Base-by-base conservation (phyloP, 2,888 invertebrate genomes). In the Sepioteuthis lessoniana region DNA sequence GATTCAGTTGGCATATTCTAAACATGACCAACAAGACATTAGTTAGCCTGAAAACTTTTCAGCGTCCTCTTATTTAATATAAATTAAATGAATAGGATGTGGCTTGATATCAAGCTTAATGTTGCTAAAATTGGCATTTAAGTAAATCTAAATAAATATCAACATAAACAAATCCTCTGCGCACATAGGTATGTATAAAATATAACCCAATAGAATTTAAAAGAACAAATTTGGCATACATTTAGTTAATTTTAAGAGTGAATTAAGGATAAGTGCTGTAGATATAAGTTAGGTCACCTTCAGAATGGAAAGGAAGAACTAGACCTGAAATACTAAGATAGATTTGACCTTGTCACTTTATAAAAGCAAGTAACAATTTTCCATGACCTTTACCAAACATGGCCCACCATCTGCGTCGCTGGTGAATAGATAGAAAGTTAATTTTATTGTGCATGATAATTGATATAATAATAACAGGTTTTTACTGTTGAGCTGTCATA, bases 361-460 rank as follows among this genome's bases (percentile, higher is more conserved):
- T 76, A 76, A 76, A 35, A 76, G 76, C n/a, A 35, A 76, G 76
- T 4, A 76, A 76, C 76, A 35, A n/a, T 76, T 76, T 76, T 76
- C 76, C 35, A 76, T 76, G 76, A 76, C 76, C 76, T 76, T 76
- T 76, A 76, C n/a, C 76, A 76, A 76, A n/a, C 76, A 76, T n/a
- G n/a, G 25, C 76, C 76, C 76, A 76, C 35, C n/a, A 76, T 76
- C n/a, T 76, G 76, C 31, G n/a, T 76, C 2, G n/a, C 76, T n/a
- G 19, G 76, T n/a, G 76, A 76, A 76, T 76, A n/a, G n/a, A 76
- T 76, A 35, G 76, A n/a, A 76, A 76, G n/a, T 76, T 76, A 76
- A 76, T 76, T 76, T 76, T 76, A n/a, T 76, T 76, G 76, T 76
- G n/a, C n/a, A 76, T 76, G n/a, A 76, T 76, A n/a, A 76, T 76